Conservation (phyloP, 2,888 invertebrate genomes). For the Eudasyphora cyanicolor region DNA sequence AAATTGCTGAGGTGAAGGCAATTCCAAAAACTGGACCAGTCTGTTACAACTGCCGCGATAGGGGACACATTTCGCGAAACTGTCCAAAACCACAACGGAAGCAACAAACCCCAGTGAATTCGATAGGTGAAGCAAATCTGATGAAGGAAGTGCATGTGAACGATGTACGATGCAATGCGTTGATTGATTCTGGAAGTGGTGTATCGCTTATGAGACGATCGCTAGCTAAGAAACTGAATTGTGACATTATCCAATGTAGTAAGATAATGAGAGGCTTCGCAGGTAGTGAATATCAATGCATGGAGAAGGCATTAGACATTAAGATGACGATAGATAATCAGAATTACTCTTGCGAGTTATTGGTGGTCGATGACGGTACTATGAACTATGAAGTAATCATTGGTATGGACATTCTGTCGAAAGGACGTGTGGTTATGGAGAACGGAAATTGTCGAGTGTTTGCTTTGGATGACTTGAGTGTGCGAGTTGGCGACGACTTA, state of each 20-base stretch:
- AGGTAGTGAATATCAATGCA: slow-evolving; percentile 34
- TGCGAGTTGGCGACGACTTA: slow-evolving; percentile 9
- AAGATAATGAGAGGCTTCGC: slow-evolving; percentile 43
- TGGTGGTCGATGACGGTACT: slow-evolving; percentile 32
- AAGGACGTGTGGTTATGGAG: slow-evolving; percentile 53
- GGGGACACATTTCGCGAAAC: slow-evolving; percentile 39
- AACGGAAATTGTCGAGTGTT: slow-evolving; percentile 45
- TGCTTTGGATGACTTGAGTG: neutral
- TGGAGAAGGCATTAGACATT: neutral
- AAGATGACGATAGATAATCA: slow-evolving; percentile 28
- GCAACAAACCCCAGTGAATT: slow-evolving; percentile 5
- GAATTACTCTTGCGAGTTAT: slow-evolving; percentile 25
- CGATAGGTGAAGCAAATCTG: neutral
- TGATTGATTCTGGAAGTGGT: slow-evolving; percentile 54
- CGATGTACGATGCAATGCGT: slow-evolving; percentile 15
- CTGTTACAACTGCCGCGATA: slow-evolving; percentile 48
- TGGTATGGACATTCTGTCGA: slow-evolving; percentile 47
- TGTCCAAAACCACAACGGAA: slow-evolving; percentile 16
- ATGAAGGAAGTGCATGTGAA: slow-evolving; percentile 25
- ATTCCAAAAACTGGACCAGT: neutral
- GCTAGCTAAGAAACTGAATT: slow-evolving; percentile 4
- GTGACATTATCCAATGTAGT: slow-evolving; percentile 4
- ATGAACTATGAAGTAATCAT: slow-evolving; percentile 45
- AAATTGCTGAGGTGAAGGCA: neutral
- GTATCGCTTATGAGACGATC: slow-evolving; percentile 24